A percentile compares a stretch with the other conserved stretches of the same genome.
Evolutionary conservation across 1,140 invertebrate species (phyloP).

Genomic region (Probaryconus sp.): DNA sequence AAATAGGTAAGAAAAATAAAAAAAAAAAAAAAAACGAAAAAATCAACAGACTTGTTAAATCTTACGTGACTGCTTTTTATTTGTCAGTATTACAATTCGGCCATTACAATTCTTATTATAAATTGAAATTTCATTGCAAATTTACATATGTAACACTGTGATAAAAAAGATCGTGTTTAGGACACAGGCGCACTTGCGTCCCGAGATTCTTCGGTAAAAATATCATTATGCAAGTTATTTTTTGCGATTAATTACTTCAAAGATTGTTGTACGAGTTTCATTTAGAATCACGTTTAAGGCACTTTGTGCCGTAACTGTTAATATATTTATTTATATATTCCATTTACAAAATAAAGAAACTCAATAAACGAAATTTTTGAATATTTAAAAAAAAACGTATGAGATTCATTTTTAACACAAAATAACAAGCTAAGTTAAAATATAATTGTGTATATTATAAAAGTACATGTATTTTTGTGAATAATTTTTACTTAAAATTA

Average conservation of each 20-base stretch:
- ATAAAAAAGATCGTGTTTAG: conserved; percentile 40
- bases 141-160: conserved; percentile 47
- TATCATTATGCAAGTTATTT: conserved; percentile 36
- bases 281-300: conserved; percentile 51
- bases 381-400: conserved; percentile 30
- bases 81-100: conserved; percentile 33
- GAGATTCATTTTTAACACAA: conserved; percentile 50
- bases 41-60: conserved; percentile 1
- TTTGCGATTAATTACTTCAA: conserved; percentile 29
- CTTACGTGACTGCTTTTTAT: conserved; percentile 38
- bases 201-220: conserved; percentile 40
- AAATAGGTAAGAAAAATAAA: background rate
- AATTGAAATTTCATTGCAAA: conserved; percentile 38
- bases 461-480: conserved; percentile 39
- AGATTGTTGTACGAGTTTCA: conserved; percentile 21
- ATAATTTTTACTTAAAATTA: conserved; percentile 68
- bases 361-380: conserved; percentile 35
- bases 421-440: conserved; percentile 62
- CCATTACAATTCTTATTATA: conserved; percentile 33
- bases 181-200: conserved; percentile 3
- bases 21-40: conserved; percentile 3
- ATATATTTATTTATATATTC: conserved; percentile 22
- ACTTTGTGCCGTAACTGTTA: conserved; percentile 56
- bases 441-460: conserved; percentile 47
- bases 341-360: conserved; percentile 45